phyloP scores from a whole-genome alignment of 2,113 vertebrate genomes.

The Peromyscus maniculatus region DNA sequence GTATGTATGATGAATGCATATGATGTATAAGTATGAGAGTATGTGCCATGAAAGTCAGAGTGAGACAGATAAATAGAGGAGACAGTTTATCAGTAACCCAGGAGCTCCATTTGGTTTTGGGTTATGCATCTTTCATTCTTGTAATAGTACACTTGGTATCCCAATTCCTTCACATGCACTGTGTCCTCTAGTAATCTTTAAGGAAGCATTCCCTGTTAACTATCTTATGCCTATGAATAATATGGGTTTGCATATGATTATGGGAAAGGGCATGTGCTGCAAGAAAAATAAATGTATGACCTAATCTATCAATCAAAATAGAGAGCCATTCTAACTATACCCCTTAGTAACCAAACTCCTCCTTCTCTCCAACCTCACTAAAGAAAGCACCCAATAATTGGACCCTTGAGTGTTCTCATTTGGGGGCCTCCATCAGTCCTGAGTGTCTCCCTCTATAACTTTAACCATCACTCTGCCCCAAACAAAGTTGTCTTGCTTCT shows the following conservation, averaged over 20 bases:
- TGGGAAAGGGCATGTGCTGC: not conserved
- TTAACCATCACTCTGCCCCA: not conserved
- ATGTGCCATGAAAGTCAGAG: not conserved
- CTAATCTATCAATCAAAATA: not conserved
- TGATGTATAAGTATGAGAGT: not conserved
- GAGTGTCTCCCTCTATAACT: too few relatives aligned
- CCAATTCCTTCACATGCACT: not conserved
- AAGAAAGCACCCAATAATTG: not conserved
- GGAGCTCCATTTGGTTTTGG: not conserved
- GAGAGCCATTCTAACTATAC: not conserved
- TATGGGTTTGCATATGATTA: not conserved
- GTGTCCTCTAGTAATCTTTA: not conserved
- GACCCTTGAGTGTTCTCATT: not conserved
- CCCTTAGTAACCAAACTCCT: not conserved
- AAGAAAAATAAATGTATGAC: not conserved
- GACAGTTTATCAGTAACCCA: not conserved
- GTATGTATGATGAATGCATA: not conserved
- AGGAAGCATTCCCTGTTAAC: not conserved
- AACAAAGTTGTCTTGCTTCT: not conserved
- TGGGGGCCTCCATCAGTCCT: not conserved
- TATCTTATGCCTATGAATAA: not conserved
- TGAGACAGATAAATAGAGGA: not conserved
- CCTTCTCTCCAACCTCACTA: not conserved
- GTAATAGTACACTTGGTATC: not conserved
- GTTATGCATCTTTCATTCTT: not conserved